A percentile compares a stretch with the other conserved stretches of the same genome.
Conservation (phyloP, 1,140 invertebrate genomes). For the Ceratosolen fusciceps region DNA sequence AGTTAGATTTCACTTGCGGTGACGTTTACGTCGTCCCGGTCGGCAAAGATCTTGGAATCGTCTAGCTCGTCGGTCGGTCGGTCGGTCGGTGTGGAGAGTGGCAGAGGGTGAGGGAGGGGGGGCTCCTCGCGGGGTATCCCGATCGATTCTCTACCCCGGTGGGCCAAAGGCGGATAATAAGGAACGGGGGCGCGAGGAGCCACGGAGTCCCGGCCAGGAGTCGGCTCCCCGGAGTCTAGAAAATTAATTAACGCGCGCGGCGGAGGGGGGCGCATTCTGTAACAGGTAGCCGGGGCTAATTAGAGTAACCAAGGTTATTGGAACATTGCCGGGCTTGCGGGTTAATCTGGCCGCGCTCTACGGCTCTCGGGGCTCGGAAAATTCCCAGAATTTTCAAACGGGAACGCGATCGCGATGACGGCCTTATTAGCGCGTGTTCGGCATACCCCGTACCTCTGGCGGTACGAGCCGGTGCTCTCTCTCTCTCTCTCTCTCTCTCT, state of each 20-base stretch:
- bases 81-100: too few species aligned
- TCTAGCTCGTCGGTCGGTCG: too few species aligned
- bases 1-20: too few species aligned
- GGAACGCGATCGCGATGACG: neutral
- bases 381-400: constrained; percentile 47
- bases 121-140: too few species aligned
- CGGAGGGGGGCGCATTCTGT: constrained; percentile 35
- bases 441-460: constrained; percentile 29
- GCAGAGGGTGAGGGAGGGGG: too few species aligned
- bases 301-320: constrained; percentile 48
- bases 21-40: too few species aligned
- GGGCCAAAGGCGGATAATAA: neutral
- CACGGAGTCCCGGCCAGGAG: neutral
- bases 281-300: constrained; percentile 39
- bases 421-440: constrained; percentile 50
- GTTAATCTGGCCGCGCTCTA: constrained; percentile 20
- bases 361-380: constrained; percentile 16
- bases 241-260: constrained; percentile 47
- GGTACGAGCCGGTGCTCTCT: too few species aligned
- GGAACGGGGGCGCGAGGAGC: neutral
- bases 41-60: too few species aligned
- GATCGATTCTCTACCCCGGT: neutral
- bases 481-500: too few species aligned
- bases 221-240: constrained; percentile 37
- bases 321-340: constrained; percentile 47